Evolutionary conservation across 1,140 invertebrate species (phyloP).

Genomic region (Drosophila parvula): DNA sequence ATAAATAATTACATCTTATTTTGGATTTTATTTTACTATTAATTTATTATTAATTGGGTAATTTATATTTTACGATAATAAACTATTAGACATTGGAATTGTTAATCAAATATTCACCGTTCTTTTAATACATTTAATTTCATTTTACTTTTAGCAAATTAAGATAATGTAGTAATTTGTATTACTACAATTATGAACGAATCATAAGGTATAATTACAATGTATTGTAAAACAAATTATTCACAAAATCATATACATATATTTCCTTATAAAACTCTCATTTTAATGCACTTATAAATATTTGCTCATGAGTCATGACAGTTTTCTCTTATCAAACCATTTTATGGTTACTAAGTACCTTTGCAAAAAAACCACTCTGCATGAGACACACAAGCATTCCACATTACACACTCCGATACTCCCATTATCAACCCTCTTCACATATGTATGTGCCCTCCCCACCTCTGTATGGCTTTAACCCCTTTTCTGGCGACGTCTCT

Average conservation of each 20-base stretch:
- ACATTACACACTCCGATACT: not conserved
- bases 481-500: conserved; percentile 9
- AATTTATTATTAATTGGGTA: too few relatives aligned
- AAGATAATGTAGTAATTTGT: too few relatives aligned
- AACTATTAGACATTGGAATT: too few relatives aligned
- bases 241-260: not conserved
- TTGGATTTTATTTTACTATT: too few relatives aligned
- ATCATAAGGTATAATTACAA: not conserved
- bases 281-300: not conserved
- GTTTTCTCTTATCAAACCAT: conserved; percentile 15
- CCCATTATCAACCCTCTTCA: conserved; percentile 17
- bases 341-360: conserved; percentile 1
- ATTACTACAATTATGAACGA: not conserved
- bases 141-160: too few relatives aligned
- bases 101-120: too few relatives aligned
- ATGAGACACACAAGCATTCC: conserved; percentile 18
- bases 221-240: not conserved
- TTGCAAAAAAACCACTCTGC: conserved; percentile 10
- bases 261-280: not conserved
- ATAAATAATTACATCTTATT: too few relatives aligned
- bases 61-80: too few relatives aligned
- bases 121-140: too few relatives aligned
- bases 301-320: conserved; percentile 5
- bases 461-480: not conserved
- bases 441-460: not conserved